Conservation (phyloP, 2,888 invertebrate species). For the Patella caerulea region DNA sequence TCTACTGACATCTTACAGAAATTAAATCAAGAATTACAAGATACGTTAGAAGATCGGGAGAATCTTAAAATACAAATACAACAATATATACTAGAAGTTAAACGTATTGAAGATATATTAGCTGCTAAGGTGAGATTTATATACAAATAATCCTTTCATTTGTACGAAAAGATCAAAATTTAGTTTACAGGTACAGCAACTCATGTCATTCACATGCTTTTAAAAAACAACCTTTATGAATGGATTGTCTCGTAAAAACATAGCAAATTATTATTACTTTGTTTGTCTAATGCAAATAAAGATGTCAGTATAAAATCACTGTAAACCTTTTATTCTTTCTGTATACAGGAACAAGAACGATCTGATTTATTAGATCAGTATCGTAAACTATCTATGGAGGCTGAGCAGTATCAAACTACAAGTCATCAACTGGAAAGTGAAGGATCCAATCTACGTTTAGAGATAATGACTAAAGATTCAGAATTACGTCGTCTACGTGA, state of each 20-base stretch:
- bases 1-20: constrained; percentile 42
- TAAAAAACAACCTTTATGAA: too few relatives aligned
- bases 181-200: too few relatives aligned
- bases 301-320: not conserved
- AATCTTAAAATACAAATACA: constrained; percentile 67
- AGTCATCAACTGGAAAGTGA: constrained; percentile 71
- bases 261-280: too few relatives aligned
- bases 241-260: too few relatives aligned
- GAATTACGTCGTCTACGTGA: constrained; percentile 68
- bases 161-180: too few relatives aligned
- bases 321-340: not conserved
- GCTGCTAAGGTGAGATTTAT: constrained; percentile 60
- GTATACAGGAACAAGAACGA: constrained; percentile 67
- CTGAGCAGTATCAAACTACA: constrained; percentile 69
- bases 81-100: constrained; percentile 71
- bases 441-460: constrained; percentile 68
- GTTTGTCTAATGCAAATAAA: too few relatives aligned
- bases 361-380: constrained; percentile 70
- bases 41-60: constrained; percentile 67
- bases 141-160: too few relatives aligned
- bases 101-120: constrained; percentile 68
- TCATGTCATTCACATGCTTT: too few relatives aligned
- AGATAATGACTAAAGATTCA: constrained; percentile 69
- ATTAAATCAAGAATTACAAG: constrained; percentile 66
- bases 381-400: constrained; percentile 66